phyloP scores from a whole-genome alignment of 1,140 invertebrate genomes.

The Aphelenchoides fujianensis region DNA sequence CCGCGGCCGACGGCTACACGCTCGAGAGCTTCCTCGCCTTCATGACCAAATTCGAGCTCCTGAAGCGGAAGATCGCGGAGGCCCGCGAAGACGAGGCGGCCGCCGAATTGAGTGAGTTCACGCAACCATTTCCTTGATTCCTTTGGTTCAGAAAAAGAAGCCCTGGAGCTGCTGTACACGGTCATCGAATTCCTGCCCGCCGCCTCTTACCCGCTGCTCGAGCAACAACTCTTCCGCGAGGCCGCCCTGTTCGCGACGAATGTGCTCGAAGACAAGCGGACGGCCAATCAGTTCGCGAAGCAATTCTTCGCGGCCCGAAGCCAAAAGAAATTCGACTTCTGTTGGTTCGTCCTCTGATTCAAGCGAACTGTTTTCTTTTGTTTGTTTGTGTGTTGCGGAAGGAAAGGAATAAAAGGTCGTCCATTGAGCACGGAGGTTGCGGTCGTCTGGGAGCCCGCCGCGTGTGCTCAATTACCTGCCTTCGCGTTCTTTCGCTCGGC shows the following conservation, averaged over 20 bases:
- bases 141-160: slow-evolving; percentile 2
- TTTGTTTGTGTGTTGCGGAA: not conserved
- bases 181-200: slow-evolving; percentile 1
- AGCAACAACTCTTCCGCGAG: slow-evolving; percentile 10
- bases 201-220: not conserved
- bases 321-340: slow-evolving; percentile 4
- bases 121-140: too few relatives aligned
- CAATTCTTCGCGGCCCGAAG: not conserved
- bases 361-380: too few relatives aligned
- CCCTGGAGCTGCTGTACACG: not conserved
- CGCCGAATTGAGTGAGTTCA: not conserved
- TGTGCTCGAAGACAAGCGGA: not conserved
- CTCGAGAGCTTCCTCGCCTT: slow-evolving; percentile 15
- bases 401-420: not conserved
- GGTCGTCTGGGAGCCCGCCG: too few relatives aligned
- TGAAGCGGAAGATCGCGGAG: not conserved
- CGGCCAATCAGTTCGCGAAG: not conserved
- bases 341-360: slow-evolving; percentile 6
- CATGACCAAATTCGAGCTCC: slow-evolving; percentile 5
- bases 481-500: too few relatives aligned
- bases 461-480: too few relatives aligned
- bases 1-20: too few relatives aligned
- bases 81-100: not conserved
- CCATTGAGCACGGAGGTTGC: too few relatives aligned
- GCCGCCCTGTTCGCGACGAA: slow-evolving; percentile 10